phyloP scores from a whole-genome alignment of 2,888 invertebrate species.

The Aquatica leii region DNA sequence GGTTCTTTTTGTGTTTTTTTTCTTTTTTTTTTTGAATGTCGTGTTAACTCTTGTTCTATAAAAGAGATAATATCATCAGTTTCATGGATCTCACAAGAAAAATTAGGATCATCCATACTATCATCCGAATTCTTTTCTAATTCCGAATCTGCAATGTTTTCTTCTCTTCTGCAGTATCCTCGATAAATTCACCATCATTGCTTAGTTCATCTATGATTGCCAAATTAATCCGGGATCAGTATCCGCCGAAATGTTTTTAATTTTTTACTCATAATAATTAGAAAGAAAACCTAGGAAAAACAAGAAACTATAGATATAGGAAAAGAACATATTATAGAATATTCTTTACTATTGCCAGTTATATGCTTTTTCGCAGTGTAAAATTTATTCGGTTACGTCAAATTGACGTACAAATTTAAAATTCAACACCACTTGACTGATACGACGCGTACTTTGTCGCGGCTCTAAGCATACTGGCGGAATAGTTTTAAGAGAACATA shows the following conservation, averaged over 20 bases:
- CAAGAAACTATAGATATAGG: too few relatives aligned
- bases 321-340: neutral
- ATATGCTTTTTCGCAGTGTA: neutral
- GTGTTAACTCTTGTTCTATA: neutral
- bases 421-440: too few relatives aligned
- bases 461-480: neutral
- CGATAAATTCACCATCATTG: too few relatives aligned
- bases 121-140: neutral
- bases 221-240: too few relatives aligned
- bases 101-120: neutral
- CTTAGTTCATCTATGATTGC: too few relatives aligned
- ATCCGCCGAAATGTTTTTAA: neutral
- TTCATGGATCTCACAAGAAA: neutral
- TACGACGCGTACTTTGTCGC: too few relatives aligned
- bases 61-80: neutral
- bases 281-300: neutral
- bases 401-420: too few relatives aligned
- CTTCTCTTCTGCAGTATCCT: too few relatives aligned
- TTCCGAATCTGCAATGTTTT: too few relatives aligned
- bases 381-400: neutral
- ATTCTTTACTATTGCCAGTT: neutral
- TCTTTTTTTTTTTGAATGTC: neutral
- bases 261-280: too few relatives aligned
- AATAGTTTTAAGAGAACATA: neutral
- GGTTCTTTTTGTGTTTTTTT: too few relatives aligned